Conservation (phyloP, 2,888 invertebrate genomes). For the Drosophila meridiana region DNA sequence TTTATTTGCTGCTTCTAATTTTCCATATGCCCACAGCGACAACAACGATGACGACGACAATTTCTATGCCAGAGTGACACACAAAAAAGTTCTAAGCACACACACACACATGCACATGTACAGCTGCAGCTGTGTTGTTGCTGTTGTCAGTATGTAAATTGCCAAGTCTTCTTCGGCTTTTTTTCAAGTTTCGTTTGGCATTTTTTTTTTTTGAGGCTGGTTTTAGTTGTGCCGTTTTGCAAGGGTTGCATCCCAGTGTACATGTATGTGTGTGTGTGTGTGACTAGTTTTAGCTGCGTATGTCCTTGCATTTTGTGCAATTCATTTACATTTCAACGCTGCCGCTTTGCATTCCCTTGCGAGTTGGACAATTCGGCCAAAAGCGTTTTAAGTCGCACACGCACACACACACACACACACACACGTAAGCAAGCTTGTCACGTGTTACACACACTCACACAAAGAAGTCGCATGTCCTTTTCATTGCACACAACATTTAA, state of each 20-base stretch:
- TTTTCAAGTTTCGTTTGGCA: slow-evolving; percentile 33
- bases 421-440: not conserved
- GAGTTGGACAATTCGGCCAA: slow-evolving; percentile 70
- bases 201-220: slow-evolving; percentile 65
- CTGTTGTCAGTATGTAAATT: slow-evolving; percentile 79
- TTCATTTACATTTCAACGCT: slow-evolving; percentile 80
- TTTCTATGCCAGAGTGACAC: slow-evolving; percentile 79
- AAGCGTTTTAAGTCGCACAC: slow-evolving; percentile 48
- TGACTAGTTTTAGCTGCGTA: slow-evolving; percentile 61
- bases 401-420: slow-evolving; percentile 32
- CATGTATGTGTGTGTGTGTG: slow-evolving; percentile 32
- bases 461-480: slow-evolving; percentile 68
- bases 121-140: slow-evolving; percentile 11
- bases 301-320: slow-evolving; percentile 81
- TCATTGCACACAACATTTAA: slow-evolving; percentile 63
- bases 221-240: slow-evolving; percentile 50
- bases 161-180: slow-evolving; percentile 48
- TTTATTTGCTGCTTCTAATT: slow-evolving; percentile 78
- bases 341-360: slow-evolving; percentile 52
- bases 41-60: slow-evolving; percentile 70
- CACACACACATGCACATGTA: slow-evolving; percentile 5
- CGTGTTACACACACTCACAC: not conserved
- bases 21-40: slow-evolving; percentile 47
- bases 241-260: slow-evolving; percentile 66
- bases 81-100: slow-evolving; percentile 64